phyloP scores from a whole-genome alignment of 2,797 vertebrate genomes.

The Anguilla pacifica region DNA sequence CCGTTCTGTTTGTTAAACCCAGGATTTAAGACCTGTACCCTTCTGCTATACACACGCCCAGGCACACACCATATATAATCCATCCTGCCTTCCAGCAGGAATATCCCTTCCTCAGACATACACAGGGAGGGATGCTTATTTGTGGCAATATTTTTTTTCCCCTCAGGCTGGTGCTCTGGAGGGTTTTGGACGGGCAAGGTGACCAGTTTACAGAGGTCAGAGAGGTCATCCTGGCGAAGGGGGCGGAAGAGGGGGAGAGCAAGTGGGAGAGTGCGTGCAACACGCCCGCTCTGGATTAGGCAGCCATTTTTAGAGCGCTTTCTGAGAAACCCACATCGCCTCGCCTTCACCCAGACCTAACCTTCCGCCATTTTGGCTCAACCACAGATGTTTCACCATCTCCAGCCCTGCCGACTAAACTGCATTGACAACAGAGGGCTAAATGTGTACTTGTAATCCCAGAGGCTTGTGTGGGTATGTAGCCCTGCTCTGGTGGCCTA shows the following conservation, averaged over 20 bases:
- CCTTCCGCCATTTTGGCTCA: background rate
- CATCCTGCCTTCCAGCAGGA: constrained; percentile 60
- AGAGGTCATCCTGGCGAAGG: background rate
- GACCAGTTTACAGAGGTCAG: background rate
- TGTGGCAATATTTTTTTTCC: background rate
- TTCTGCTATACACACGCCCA: constrained; percentile 61
- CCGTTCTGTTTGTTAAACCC: constrained; percentile 60
- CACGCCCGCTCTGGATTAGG: constrained; percentile 55
- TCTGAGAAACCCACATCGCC: constrained; percentile 52
- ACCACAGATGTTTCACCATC: background rate
- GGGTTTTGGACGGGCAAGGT: background rate
- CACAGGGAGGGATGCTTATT: background rate
- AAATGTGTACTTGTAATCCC: too few species aligned
- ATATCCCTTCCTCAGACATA: constrained; percentile 46
- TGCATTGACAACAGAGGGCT: background rate
- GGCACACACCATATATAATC: constrained; percentile 60
- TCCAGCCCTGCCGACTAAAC: background rate
- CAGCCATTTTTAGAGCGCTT: constrained; percentile 53
- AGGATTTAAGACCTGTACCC: constrained; percentile 73
- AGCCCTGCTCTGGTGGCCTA: too few species aligned
- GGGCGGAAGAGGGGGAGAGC: constrained; percentile 32
- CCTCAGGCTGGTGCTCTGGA: background rate
- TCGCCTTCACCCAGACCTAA: background rate
- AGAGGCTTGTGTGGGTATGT: too few species aligned
- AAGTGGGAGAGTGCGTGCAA: constrained; percentile 26